Base-by-base conservation (phyloP, 2,113 vertebrate genomes). In the Petaurus breviceps region DNA sequence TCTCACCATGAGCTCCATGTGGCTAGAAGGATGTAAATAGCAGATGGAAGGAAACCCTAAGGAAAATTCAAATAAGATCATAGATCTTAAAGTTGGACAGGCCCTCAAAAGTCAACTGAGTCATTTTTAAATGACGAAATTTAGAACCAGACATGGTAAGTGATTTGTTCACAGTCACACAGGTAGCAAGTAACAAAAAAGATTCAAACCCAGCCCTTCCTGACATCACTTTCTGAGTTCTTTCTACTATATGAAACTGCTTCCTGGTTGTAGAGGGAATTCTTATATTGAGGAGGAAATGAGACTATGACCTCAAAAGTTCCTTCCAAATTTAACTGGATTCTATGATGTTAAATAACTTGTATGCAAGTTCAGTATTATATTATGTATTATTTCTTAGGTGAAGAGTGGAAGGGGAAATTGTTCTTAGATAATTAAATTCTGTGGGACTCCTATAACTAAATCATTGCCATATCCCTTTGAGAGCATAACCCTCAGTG, bases 401-500 rank as follows among this genome's bases (percentile, higher is more conserved):
- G 37, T 25, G 22, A 50, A 52, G 49, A 89, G 49, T 52, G 11
- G 14, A 50, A 90, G 90, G 8, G 22, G 90, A 90, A 50, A 50
- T 90, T 50, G 3, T 90, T 51, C 90, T 49, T 25, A 90, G 49
- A 90, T 90, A 90, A 90, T 90, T 90, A 90, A 90, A 90, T 90
- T 90, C 49, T 49, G 2, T 51, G 28, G 28, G 10, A 51, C 90
- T 90, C 49, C 47, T 68, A 8, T 28, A 1, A 89, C 47, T 54
- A 93, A 92, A 89, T 94, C 61, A 89, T 94, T 77, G 46, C 61
- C 53, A 37, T 93, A 92, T 57, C 93, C 90, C 92, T 96, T 51
- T 90, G 12, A 89, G 90, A 95, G 43, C 25, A 24, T 91, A 57
- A 77, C 52, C 90, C 37, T 93, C 77, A 57, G 77, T 49, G 91